phyloP scores from a whole-genome alignment of 2,888 invertebrate species.

The Arrhopalites spinosus region DNA sequence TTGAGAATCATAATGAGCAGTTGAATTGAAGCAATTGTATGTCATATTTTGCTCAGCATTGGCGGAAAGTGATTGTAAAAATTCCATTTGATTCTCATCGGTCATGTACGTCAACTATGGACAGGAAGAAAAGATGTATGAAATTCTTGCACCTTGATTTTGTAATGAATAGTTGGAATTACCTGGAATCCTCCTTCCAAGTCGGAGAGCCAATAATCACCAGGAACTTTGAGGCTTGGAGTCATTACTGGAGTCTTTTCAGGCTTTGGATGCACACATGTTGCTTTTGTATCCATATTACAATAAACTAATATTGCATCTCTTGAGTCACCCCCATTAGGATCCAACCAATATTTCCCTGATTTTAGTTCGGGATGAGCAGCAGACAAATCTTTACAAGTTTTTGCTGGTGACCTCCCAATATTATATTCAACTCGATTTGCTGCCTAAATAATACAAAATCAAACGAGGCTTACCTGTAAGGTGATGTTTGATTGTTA shows the following conservation, averaged over 20 bases:
- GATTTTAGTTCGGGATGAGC: slow-evolving; percentile 77
- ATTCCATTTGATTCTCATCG: slow-evolving; percentile 81
- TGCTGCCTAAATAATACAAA: no score
- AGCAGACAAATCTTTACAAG: slow-evolving; percentile 80
- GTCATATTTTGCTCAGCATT: slow-evolving; percentile 82
- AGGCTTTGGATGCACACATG: slow-evolving; percentile 80
- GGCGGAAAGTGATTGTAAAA: slow-evolving; percentile 79
- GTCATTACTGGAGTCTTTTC: slow-evolving; percentile 68
- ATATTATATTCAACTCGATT: no score
- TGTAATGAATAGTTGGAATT: slow-evolving; percentile 49
- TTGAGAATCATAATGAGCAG: slow-evolving; percentile 74
- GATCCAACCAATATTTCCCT: slow-evolving; percentile 89
- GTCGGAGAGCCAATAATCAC: slow-evolving; percentile 78
- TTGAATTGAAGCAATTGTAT: slow-evolving; percentile 81
- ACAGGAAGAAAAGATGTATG: neutral
- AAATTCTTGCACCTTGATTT: neutral
- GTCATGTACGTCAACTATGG: slow-evolving; percentile 82
- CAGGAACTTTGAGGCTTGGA: slow-evolving; percentile 64
- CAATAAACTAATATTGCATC: slow-evolving; percentile 87
- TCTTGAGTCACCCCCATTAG: slow-evolving; percentile 79
- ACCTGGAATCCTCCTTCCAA: slow-evolving; percentile 75
- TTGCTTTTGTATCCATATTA: slow-evolving; percentile 73
- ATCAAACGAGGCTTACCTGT: no score
- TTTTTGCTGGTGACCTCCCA: slow-evolving; percentile 82
- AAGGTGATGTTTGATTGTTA: no score